Evolutionary conservation across 2,113 vertebrate genomes (phyloP).

Genomic region (Athene noctua): DNA sequence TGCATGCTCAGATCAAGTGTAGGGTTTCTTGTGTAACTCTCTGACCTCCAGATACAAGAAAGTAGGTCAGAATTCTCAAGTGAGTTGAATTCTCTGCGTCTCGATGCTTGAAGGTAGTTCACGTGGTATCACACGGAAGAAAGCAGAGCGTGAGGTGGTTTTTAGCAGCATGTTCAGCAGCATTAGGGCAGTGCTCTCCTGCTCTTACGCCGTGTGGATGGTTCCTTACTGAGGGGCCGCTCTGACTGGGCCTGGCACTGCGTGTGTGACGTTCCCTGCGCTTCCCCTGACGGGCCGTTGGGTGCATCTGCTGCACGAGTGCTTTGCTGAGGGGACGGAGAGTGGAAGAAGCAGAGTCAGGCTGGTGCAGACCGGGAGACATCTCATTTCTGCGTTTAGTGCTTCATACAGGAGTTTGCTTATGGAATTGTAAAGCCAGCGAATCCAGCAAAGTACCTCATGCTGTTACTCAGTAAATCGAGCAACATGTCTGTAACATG

Average conservation of each 20-base stretch:
- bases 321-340: background rate
- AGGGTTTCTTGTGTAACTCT: background rate
- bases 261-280: rapidly evolving
- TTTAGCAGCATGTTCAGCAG: background rate
- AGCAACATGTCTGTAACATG: background rate
- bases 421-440: background rate
- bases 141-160: background rate
- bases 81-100: background rate
- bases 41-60: background rate
- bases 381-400: background rate
- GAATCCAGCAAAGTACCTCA: background rate
- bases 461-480: background rate
- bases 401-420: background rate
- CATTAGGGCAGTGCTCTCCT: background rate
- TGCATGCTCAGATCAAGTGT: background rate
- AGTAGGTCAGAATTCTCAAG: background rate
- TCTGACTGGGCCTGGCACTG: background rate
- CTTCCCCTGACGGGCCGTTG: background rate
- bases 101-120: background rate
- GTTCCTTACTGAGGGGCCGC: background rate
- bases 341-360: background rate
- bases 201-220: background rate
- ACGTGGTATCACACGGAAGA: background rate
- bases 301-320: background rate
- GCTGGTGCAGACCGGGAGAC: background rate